Percentiles rank a stretch among this genome's conserved stretches.
Evolutionary conservation across 2,113 vertebrate species (phyloP).

Genomic region (Nesogale talazaci): DNA sequence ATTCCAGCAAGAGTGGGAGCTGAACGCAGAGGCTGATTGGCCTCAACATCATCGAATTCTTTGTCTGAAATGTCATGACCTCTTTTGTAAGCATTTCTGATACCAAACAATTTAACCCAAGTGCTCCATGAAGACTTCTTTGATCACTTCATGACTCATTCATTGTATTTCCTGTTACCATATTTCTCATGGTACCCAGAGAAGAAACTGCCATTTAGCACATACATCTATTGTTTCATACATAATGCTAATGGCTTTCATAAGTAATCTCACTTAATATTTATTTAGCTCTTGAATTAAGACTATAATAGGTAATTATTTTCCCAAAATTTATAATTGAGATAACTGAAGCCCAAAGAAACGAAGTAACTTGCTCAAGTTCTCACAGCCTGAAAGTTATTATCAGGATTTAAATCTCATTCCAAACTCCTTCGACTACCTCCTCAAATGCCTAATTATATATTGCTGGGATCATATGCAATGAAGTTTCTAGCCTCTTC

Average conservation of each 20-base stretch:
- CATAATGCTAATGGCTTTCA: background rate
- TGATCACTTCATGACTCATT: background rate
- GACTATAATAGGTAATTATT: background rate
- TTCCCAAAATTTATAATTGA: background rate
- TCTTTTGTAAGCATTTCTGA: conserved; percentile 28
- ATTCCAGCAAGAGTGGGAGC: background rate
- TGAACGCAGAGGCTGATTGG: background rate
- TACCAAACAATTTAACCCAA: background rate
- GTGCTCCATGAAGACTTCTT: background rate
- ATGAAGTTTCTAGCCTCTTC: background rate
- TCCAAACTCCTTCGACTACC: background rate
- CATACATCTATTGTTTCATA: background rate
- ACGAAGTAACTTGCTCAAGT: background rate
- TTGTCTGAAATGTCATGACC: background rate
- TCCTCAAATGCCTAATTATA: background rate
- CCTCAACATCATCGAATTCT: background rate
- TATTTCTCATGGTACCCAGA: background rate
- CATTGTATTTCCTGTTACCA: background rate
- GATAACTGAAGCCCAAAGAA: background rate
- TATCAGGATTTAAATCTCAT: background rate
- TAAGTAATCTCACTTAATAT: background rate
- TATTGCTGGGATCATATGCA: background rate
- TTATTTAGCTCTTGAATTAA: background rate
- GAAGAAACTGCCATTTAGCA: background rate
- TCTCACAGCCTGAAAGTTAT: background rate